Percentiles rank a stretch among this genome's conserved stretches.
Conservation (phyloP, 2,888 invertebrate species). For the Nyleta sp. region DNA sequence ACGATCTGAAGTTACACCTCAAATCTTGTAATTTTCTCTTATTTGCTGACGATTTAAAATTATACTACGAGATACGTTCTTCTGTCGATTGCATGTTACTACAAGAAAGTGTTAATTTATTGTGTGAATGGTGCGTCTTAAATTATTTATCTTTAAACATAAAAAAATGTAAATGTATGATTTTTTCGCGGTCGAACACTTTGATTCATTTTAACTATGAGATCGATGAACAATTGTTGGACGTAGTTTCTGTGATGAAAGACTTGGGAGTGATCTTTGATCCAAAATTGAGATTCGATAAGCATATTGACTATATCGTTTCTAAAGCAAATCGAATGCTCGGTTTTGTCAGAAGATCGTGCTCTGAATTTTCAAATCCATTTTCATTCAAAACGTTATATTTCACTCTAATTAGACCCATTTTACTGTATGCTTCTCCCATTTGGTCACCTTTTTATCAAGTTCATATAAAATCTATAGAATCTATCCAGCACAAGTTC, state of each 20-base stretch:
- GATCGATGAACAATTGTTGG: not conserved
- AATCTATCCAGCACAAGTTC: not conserved
- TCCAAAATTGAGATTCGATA: not conserved
- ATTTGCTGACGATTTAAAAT: slow-evolving; percentile 17
- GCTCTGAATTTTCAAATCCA: not conserved
- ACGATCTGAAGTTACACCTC: not conserved
- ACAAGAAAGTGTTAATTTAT: not conserved
- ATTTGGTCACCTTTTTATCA: not conserved
- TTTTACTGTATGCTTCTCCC: too few species aligned
- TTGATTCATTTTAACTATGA: slow-evolving; percentile 2
- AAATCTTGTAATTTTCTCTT: slow-evolving; percentile 1
- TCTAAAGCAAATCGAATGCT: too few species aligned
- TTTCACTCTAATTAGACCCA: too few species aligned
- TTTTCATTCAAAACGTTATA: not conserved
- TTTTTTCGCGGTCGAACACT: not conserved
- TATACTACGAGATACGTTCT: not conserved
- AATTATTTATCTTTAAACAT: slow-evolving; percentile 10
- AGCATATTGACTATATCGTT: not conserved
- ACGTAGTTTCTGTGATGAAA: not conserved
- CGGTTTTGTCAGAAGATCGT: not conserved
- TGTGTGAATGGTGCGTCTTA: not conserved
- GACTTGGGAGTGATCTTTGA: slow-evolving; percentile 13
- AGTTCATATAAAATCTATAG: not conserved
- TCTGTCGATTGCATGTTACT: not conserved
- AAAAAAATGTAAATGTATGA: slow-evolving; percentile 16